Evolutionary conservation across 2,113 vertebrate genomes (phyloP), one percentile per base, ranked within the genome.

Genomic region (Potamarius usumacintae): DNA sequence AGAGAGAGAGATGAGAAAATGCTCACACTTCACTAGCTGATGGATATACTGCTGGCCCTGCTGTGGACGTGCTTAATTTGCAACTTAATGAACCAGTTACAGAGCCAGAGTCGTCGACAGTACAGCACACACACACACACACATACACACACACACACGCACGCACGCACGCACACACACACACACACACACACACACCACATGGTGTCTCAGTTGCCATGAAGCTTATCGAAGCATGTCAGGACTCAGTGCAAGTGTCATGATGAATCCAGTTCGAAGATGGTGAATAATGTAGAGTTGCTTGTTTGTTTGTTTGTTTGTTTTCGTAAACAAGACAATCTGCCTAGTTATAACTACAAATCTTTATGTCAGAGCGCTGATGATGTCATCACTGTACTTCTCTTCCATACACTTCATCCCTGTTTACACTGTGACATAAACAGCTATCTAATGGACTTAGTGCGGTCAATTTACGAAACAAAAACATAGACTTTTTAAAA

Each of bases 1-100:
- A 5, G 42, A 42, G 42, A 4, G 42, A 42, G 42, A 42, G 42
- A 42, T 78, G 60, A 12, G 63, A 86, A 48, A 48, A 62, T 65
- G 60, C 83, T 80, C 90, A 85, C 90, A 87, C 83, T 87, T 89
- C 85, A 87, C 52, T 63, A 80, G 84, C 90, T 90, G 90, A 90
- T 87, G 90, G 88, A 90, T 89, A 83, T 89, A 89, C 85, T 87
- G 78, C 62, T 88, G 53, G 18, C 3, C 52, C 65, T 57, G 6
- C 65, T 80, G 79, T 72, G 76, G 84, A 88, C 83, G 83, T 83
- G 88, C 90, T 87, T 90, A 90, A 90, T 90, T 90, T 89, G 88
- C 72, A 89, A 90, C 86, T 87, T 87, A 90, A 90, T 89, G 90
- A 89, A 81, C 30, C 86, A 57, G 63, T 15, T 69, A 82, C 77